Evolutionary conservation across 2,113 vertebrate species (phyloP), one percentile per base, ranked within the genome.

Genomic region (Octodon degus): DNA sequence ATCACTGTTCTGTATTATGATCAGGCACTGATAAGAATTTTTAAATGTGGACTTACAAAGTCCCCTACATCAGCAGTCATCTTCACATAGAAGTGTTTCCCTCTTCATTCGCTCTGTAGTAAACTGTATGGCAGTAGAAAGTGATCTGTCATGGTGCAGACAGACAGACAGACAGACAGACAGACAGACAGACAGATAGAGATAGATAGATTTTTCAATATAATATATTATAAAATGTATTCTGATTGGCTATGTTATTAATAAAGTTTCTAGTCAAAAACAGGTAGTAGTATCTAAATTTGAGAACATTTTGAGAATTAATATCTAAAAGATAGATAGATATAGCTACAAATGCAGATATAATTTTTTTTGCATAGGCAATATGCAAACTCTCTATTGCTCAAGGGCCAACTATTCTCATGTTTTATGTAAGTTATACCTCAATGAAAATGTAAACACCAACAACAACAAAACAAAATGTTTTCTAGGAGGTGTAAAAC

Each of bases 401-500:
- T 25, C 40, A 83, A 53, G 27, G 5, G 17, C 8, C 58, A 34
- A 65, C 58, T 62, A 32, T 53, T 63, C 20, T 86, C 93, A 25
- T 25, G 50, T 43, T 92, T 50, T 32, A 65, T 72, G 14, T 37
- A 79, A 77, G 60, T 83, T 87, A 81, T 5, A 47, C 20, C 32
- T 76, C 67, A 62, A 19, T 76, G 55, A 72, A 85, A 84, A 67
- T 3, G 37, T 20, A 79, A 93, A 40, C 7, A 62, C 25, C 11
- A 70, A 11, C 34, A 81, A 0, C 40, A 82, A 62, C 47, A 93
- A 89, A 91, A 84, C 63, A 3, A 4, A 95, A 62, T 72, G 12
- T 88, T 77, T 95, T 90, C 34, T 62, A 40, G 37, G n/a, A 74
- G 55, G 10, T 96, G 34, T 10, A 81, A 90, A 76, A n/a, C 10